A percentile compares a stretch with the other conserved stretches of the same genome.
phyloP scores from a whole-genome alignment of 2,888 invertebrate genomes.

The Hirudinaria manillensis region DNA sequence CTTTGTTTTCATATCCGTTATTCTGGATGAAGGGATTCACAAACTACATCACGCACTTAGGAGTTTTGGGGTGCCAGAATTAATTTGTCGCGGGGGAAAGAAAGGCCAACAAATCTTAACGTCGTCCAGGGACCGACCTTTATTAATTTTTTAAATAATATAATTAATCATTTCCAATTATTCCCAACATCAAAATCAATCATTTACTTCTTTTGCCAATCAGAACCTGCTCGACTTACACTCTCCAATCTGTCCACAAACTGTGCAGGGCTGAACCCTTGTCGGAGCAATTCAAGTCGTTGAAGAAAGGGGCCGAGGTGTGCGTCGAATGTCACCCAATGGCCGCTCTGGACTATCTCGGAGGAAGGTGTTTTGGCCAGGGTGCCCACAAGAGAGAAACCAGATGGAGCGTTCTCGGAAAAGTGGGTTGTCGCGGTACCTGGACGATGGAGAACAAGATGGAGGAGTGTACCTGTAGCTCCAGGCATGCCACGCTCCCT shows the following conservation, averaged over 20 bases:
- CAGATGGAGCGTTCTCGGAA: slow-evolving; percentile 74
- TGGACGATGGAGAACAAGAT: slow-evolving; percentile 64
- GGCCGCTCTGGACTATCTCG: slow-evolving; percentile 68
- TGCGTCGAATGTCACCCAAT: slow-evolving; percentile 77
- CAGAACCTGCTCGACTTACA: slow-evolving; percentile 81
- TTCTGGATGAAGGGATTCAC: background rate
- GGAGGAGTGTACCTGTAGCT: slow-evolving; percentile 48
- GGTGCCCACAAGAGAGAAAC: slow-evolving; percentile 71
- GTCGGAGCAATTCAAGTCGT: slow-evolving; percentile 28
- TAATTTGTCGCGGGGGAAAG: too few relatives aligned
- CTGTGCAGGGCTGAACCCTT: slow-evolving; percentile 42
- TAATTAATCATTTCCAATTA: too few relatives aligned
- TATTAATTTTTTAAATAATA: too few relatives aligned
- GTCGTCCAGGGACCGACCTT: too few relatives aligned
- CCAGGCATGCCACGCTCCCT: background rate
- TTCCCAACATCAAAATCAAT: too few relatives aligned
- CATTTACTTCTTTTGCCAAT: background rate
- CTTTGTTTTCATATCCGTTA: background rate
- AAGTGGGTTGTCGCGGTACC: slow-evolving; percentile 81
- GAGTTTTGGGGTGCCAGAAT: too few relatives aligned
- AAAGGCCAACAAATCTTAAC: too few relatives aligned
- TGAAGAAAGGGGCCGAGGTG: slow-evolving; percentile 63
- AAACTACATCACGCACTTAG: background rate
- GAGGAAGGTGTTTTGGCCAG: slow-evolving; percentile 73
- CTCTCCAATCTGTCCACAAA: slow-evolving; percentile 59